Conservation (phyloP, 2,888 invertebrate species). For the Netelia inedita region DNA sequence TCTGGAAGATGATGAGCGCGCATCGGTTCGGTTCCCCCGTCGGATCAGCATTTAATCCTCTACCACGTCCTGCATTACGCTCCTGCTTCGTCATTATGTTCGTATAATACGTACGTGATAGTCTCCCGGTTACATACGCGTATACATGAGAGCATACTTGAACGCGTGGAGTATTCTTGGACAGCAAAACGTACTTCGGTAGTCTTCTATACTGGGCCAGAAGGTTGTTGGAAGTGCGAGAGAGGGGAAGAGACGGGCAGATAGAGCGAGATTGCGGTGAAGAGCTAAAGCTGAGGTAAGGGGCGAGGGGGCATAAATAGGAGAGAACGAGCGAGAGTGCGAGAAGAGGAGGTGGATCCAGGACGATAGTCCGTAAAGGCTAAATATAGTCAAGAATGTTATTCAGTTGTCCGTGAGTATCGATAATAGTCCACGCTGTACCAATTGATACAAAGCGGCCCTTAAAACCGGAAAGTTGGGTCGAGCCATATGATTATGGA, state of each 20-base stretch:
- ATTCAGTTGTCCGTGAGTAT: conserved; percentile 34
- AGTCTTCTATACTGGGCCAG: neutral
- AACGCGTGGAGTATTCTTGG: conserved; percentile 27
- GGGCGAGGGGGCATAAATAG: too few relatives aligned
- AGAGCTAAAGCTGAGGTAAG: too few relatives aligned
- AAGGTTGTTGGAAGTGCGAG: neutral
- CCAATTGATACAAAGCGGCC: conserved; percentile 57
- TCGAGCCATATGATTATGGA: conserved; percentile 64
- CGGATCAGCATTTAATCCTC: conserved; percentile 61
- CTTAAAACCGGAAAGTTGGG: conserved; percentile 56
- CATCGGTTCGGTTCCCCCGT: conserved; percentile 48
- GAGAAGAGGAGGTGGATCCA: conserved; percentile 51
- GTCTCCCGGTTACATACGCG: conserved; percentile 25
- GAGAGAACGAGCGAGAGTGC: conserved; percentile 48
- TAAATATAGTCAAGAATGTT: conserved; percentile 64
- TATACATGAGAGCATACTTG: neutral
- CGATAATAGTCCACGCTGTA: conserved; percentile 53
- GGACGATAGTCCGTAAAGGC: conserved; percentile 59
- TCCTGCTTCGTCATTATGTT: conserved; percentile 57
- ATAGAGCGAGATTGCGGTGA: neutral
- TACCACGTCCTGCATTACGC: conserved; percentile 50
- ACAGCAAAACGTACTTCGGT: conserved; percentile 40
- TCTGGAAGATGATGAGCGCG: conserved; percentile 43
- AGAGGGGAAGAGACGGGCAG: conserved; percentile 13
- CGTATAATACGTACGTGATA: conserved; percentile 44